Percentiles rank a stretch among this genome's conserved stretches.
Conservation (phyloP, 2,888 invertebrate genomes). For the Tortricodes alternella region DNA sequence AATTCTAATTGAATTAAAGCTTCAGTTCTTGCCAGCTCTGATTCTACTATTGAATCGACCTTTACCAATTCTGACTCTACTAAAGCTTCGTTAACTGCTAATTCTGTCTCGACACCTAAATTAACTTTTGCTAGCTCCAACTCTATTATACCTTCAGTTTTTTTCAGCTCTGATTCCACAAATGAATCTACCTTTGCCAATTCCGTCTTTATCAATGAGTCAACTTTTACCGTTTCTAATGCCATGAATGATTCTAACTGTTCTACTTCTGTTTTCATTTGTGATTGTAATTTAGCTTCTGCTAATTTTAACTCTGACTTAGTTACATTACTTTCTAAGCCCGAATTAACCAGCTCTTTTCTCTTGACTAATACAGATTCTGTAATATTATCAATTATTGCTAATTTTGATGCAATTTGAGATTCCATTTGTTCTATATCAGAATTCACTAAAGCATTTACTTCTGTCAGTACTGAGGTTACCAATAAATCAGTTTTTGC, state of each 20-base stretch:
- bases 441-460: background rate
- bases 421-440: background rate
- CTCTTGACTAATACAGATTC: too few species aligned
- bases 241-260: background rate
- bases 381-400: background rate
- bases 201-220: background rate
- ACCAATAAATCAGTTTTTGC: background rate
- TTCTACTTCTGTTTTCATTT: background rate
- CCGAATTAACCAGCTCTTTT: too few species aligned
- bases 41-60: background rate
- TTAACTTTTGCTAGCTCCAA: conserved; percentile 2
- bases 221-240: background rate
- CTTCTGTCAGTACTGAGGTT: background rate
- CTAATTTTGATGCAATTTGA: background rate
- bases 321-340: too few species aligned
- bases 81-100: background rate
- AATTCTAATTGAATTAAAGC: background rate
- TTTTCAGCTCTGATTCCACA: background rate
- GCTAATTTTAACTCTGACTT: background rate
- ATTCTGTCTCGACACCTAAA: background rate
- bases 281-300: background rate
- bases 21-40: background rate
- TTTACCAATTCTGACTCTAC: conserved; percentile 2
- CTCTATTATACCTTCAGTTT: background rate
- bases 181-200: background rate